phyloP scores from a whole-genome alignment of 2,888 invertebrate genomes.

The Heliconius ismenius region DNA sequence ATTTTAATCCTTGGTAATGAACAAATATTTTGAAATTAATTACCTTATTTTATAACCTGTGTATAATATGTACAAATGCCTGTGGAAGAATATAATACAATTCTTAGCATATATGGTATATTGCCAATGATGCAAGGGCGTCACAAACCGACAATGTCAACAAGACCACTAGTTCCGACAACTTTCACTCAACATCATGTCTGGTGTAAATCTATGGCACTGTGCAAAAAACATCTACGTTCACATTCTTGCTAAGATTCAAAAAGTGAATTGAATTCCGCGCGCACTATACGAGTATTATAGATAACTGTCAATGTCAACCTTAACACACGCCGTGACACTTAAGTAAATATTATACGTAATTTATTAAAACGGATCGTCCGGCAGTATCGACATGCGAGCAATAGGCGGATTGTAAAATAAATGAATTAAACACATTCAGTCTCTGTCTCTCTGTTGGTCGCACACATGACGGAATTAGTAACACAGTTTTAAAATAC shows the following conservation, averaged over 20 bases:
- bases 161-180: constrained; percentile 58
- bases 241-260: constrained; percentile 36
- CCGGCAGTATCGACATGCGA: constrained; percentile 41
- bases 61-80: constrained; percentile 39
- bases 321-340: constrained; percentile 47
- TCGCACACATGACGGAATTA: constrained; percentile 41
- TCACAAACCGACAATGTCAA: constrained; percentile 61
- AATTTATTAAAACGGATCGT: constrained; percentile 40
- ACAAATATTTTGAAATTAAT: not conserved
- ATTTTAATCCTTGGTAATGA: not conserved
- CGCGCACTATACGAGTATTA: constrained; percentile 56
- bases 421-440: constrained; percentile 49
- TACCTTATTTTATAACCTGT: constrained; percentile 1
- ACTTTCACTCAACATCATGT: constrained; percentile 64
- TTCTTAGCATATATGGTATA: constrained; percentile 61
- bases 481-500: constrained; percentile 51
- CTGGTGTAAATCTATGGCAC: constrained; percentile 37
- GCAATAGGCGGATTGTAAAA: constrained; percentile 47
- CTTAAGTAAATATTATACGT: constrained; percentile 51
- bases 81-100: constrained; percentile 59
- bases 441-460: constrained; percentile 20
- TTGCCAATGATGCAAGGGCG: constrained; percentile 71
- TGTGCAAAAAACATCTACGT: constrained; percentile 37
- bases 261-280: constrained; percentile 58
- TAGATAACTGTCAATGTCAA: constrained; percentile 61